Evolutionary conservation across 2,797 vertebrate species (phyloP).

Genomic region (Leuciscus waleckii): DNA sequence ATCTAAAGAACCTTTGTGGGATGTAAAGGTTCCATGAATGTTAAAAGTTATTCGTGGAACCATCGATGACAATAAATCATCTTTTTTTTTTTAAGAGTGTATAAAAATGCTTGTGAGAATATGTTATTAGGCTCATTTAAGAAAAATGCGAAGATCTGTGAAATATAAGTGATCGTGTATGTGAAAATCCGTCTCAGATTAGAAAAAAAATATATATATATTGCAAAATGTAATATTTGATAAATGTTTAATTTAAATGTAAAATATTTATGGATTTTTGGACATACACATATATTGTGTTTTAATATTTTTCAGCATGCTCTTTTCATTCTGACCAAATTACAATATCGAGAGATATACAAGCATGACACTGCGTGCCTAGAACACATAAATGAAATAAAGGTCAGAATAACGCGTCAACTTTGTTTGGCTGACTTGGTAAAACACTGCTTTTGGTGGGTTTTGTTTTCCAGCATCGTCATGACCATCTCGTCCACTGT

Average conservation of each 20-base stretch:
- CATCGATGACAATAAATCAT: too few species aligned
- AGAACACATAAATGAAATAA: neutral
- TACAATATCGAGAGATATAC: neutral
- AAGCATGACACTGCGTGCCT: neutral
- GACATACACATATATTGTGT: neutral
- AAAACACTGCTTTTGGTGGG: neutral
- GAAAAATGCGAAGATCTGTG: neutral
- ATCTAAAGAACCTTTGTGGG: too few species aligned
- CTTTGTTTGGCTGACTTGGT: neutral
- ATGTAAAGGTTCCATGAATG: too few species aligned
- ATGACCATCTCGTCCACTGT: constrained; percentile 97
- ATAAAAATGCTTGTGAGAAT: neutral
- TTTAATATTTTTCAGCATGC: neutral
- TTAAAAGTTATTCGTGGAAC: too few species aligned
- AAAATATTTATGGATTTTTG: neutral
- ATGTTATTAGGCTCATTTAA: neutral
- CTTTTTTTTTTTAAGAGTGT: too few species aligned
- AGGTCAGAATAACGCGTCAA: neutral
- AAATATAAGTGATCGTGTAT: neutral
- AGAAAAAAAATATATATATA: neutral
- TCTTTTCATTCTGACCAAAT: neutral
- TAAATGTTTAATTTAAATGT: too few species aligned
- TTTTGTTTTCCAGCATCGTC: constrained; percentile 83
- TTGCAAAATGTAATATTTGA: neutral
- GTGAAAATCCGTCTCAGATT: neutral